Evolutionary conservation across 92 coral and sea anemone species (phyloP).

Genomic region (Epizoanthus ramosus): DNA sequence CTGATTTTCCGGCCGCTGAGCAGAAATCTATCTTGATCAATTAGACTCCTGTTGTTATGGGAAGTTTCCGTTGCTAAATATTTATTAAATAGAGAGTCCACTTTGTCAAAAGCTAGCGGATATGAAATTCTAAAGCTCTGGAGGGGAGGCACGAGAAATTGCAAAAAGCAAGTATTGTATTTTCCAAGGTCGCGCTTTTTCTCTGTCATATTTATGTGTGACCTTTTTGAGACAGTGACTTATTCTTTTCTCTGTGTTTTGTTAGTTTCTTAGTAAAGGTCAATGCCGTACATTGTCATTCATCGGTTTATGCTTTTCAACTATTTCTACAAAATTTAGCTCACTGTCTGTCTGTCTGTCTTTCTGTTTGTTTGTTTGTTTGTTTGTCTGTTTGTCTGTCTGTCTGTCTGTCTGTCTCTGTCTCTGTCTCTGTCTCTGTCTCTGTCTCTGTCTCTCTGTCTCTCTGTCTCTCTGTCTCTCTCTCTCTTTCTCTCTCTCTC

Average conservation of each 20-base stretch:
- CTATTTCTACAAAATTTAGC: too few species aligned
- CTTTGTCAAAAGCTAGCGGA: conserved; percentile 78
- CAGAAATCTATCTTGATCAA: conserved; percentile 73
- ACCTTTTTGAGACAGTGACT: conserved; percentile 2
- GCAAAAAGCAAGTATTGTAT: conserved; percentile 26
- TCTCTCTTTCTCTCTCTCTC: too few species aligned
- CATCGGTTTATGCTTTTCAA: too few species aligned
- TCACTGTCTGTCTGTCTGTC: too few species aligned
- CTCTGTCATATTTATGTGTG: background rate
- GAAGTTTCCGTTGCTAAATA: conserved; percentile 84
- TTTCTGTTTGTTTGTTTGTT: too few species aligned
- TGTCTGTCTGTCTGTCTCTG: too few species aligned
- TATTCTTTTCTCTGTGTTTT: conserved; percentile 2
- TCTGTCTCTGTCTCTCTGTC: too few species aligned
- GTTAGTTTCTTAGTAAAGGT: conserved; percentile 7
- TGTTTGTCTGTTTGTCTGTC: too few species aligned
- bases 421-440: too few species aligned
- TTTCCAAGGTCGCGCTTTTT: background rate
- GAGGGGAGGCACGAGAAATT: conserved; percentile 21
- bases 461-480: too few species aligned
- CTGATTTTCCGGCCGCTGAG: conserved; percentile 70
- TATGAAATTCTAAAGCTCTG: conserved; percentile 69
- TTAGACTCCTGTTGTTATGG: conserved; percentile 82
- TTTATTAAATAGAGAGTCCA: conserved; percentile 79
- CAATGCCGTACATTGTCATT: background rate